Conservation (phyloP, 2,888 invertebrate genomes). For the Polyommatus icarus region DNA sequence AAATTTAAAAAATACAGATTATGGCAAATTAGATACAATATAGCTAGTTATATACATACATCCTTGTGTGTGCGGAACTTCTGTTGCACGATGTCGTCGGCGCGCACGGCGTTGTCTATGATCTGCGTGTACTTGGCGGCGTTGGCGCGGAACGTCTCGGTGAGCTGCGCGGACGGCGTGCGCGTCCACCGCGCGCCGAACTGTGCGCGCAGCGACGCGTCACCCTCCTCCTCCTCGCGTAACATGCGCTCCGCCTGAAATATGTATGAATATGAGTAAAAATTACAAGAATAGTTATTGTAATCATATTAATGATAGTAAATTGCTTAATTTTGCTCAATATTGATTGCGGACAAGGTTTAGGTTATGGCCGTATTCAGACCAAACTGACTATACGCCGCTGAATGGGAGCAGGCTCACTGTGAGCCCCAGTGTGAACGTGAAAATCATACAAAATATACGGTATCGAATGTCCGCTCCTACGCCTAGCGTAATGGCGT, state of each 20-base stretch:
- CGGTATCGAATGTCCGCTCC: too few species aligned
- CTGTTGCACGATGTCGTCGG: constrained; percentile 91
- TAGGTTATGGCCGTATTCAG: too few species aligned
- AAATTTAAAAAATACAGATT: too few species aligned
- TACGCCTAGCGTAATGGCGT: too few species aligned
- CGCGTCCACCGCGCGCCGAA: constrained; percentile 97
- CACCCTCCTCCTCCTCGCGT: constrained; percentile 95
- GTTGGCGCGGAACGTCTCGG: constrained; percentile 93
- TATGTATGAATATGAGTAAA: constrained; percentile 44
- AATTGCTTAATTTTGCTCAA: background rate
- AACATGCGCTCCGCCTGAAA: constrained; percentile 87
- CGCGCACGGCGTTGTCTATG: constrained; percentile 92
- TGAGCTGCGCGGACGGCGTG: constrained; percentile 92
- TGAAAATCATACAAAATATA: too few species aligned
- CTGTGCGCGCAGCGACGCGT: constrained; percentile 91
- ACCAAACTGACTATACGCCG: too few species aligned
- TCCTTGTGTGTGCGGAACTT: constrained; percentile 89
- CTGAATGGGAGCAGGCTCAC: too few species aligned
- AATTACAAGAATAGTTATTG: constrained; percentile 74
- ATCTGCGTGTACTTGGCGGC: constrained; percentile 96
- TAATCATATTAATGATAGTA: constrained; percentile 66
- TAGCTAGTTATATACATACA: constrained; percentile 42
- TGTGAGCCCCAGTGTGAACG: too few species aligned
- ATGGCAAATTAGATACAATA: too few species aligned
- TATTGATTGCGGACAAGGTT: too few species aligned